Evolutionary conservation across 1,140 invertebrate species (phyloP).

Genomic region (Muscidifurax raptorellus): DNA sequence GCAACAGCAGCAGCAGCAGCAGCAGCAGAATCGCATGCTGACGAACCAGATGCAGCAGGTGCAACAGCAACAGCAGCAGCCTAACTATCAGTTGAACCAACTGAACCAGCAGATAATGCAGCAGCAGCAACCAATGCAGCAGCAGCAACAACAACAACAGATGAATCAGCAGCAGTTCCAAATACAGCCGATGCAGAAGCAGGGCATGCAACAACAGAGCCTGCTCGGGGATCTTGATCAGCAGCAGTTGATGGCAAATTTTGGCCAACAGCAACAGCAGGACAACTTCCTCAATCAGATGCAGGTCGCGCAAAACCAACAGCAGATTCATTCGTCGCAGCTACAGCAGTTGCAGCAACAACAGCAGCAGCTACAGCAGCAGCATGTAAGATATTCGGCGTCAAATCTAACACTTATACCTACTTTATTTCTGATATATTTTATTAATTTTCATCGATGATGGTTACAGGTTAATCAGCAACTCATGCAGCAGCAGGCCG

Average conservation of each 20-base stretch:
- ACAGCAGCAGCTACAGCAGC: conserved; percentile 57
- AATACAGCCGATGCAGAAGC: conserved; percentile 61
- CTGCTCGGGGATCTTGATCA: conserved; percentile 65
- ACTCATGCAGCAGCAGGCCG: conserved; percentile 66
- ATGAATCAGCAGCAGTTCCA: conserved; percentile 64
- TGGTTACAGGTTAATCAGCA: conserved; percentile 58
- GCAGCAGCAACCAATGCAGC: conserved; percentile 58
- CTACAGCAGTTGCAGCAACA: conserved; percentile 64
- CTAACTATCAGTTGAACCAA: conserved; percentile 61
- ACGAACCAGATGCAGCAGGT: conserved; percentile 65
- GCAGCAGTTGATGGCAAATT: conserved; percentile 64
- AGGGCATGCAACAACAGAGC: conserved; percentile 67
- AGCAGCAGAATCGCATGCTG: conserved; percentile 62
- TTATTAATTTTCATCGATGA: not conserved
- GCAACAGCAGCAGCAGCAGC: conserved; percentile 67
- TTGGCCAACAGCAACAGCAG: conserved; percentile 64
- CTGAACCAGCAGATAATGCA: conserved; percentile 67
- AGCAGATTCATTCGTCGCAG: conserved; percentile 68
- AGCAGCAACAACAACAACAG: conserved; percentile 69
- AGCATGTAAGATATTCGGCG: conserved; percentile 46
- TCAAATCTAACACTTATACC: not conserved
- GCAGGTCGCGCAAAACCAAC: conserved; percentile 63
- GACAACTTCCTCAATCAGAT: conserved; percentile 68
- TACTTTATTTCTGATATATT: not conserved
- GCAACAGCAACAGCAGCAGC: conserved; percentile 57